phyloP scores from a whole-genome alignment of 2,888 invertebrate species.

The Lasiommata megera region DNA sequence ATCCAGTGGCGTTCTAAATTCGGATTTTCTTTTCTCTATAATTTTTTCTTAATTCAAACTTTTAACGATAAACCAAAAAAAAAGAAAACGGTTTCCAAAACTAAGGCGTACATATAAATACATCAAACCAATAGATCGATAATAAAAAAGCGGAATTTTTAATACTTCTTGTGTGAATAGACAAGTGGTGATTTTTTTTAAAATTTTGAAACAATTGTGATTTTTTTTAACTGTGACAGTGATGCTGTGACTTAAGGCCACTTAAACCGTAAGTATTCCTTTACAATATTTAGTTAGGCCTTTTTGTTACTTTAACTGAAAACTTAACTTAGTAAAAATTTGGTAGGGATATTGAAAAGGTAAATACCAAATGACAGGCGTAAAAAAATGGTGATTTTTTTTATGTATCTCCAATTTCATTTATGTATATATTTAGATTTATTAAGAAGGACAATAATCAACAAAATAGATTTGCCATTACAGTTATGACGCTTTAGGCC shows the following conservation, averaged over 20 bases:
- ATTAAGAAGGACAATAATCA: neutral
- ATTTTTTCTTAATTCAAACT: conserved; percentile 2
- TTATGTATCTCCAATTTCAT: too few relatives aligned
- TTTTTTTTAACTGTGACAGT: conserved; percentile 59
- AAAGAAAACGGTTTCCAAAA: neutral
- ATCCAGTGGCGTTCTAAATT: conserved; percentile 19
- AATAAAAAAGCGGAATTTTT: neutral
- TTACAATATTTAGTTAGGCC: neutral
- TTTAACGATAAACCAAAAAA: neutral
- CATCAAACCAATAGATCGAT: neutral
- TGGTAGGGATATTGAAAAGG: too few relatives aligned
- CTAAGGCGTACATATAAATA: neutral
- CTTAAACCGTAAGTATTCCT: conserved; percentile 65
- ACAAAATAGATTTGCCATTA: too few relatives aligned
- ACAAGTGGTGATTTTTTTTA: conserved; percentile 37
- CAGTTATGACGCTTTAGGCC: neutral
- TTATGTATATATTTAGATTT: too few relatives aligned
- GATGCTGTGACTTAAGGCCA: conserved; percentile 67
- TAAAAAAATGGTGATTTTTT: neutral
- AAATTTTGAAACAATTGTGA: conserved; percentile 51
- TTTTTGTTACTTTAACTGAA: neutral
- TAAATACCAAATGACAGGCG: too few relatives aligned
- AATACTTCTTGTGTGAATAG: conserved; percentile 28
- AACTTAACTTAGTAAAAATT: neutral
- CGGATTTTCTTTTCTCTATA: conserved; percentile 24